Evolutionary conservation across 2,888 invertebrate genomes (phyloP), one percentile per base, ranked within the genome.

Genomic region (Chaetoderma sp.): DNA sequence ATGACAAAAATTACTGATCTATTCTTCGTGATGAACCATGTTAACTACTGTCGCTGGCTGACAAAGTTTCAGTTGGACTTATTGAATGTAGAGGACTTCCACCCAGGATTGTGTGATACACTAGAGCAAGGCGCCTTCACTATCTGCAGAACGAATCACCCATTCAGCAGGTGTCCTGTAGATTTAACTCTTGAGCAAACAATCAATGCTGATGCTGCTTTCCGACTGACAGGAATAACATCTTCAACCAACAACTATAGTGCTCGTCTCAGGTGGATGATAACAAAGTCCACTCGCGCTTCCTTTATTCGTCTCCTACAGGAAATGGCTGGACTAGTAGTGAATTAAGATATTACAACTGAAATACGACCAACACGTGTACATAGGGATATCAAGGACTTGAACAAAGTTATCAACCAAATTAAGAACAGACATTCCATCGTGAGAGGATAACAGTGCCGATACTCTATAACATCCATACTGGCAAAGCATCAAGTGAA

Each of bases 41-140:
- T 65, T 13, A 73, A 70, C 52, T 73, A 73, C 55, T 44, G 69
- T 6, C 47, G 72, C 32, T 73, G 70, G 73, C 60, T 73, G 68
- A 57, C 65, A 13, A 70, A 58, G 45, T 72, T 63, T 27, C 65
- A 70, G 21, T 44, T 73, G 21, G 67, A 73, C 54, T 28, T 71
- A 27, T 21, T 71, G n/a, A 73, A 70, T 60, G 27, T 62, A n/a
- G 62, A 62, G 16, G n/a, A 50, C 21, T 36, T 62, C 21, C 66
- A 68, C 59, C 66, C 68, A 39, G 68, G 62, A 32, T 28, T 68
- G 5, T 13, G 44, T 4, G 18, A 45, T 16, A 63, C 62, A n/a
- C 57, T 62, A 28, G 60, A 62, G 44, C 36, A 39, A 47, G 62
- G 66, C 13, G 44, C 61, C 23, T 67, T 68, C 21, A 66, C 68